Evolutionary conservation across 2,113 vertebrate genomes (phyloP).

Genomic region (Scopus umbretta): DNA sequence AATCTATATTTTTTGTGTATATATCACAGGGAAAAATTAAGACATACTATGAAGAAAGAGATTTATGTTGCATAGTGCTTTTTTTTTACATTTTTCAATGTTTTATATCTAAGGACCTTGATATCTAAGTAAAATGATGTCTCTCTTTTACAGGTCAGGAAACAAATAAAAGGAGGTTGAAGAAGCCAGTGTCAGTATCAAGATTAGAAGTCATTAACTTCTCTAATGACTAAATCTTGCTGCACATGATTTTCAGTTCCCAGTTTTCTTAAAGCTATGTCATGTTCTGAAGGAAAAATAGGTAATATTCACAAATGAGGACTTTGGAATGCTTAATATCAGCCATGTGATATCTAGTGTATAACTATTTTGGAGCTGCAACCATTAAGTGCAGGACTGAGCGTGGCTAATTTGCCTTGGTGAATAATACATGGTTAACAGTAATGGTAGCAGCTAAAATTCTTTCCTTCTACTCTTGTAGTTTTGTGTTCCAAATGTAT

Average conservation of each 20-base stretch:
- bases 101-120: background rate
- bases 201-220: background rate
- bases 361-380: background rate
- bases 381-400: background rate
- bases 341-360: background rate
- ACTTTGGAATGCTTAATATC: background rate
- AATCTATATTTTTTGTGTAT: accelerated
- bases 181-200: background rate
- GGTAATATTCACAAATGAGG: background rate
- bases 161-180: background rate
- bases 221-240: background rate
- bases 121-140: background rate
- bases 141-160: background rate
- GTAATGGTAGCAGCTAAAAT: background rate
- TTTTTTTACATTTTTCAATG: background rate
- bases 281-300: background rate
- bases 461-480: background rate
- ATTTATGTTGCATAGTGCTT: background rate
- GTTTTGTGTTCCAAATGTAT: background rate
- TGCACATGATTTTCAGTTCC: background rate
- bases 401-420: background rate
- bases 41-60: background rate
- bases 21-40: background rate
- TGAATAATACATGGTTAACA: background rate
- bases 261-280: background rate